Percentiles rank a stretch among this genome's conserved stretches.
Evolutionary conservation across 2,113 vertebrate species (phyloP).

Genomic region (Tauraco erythrolophus): DNA sequence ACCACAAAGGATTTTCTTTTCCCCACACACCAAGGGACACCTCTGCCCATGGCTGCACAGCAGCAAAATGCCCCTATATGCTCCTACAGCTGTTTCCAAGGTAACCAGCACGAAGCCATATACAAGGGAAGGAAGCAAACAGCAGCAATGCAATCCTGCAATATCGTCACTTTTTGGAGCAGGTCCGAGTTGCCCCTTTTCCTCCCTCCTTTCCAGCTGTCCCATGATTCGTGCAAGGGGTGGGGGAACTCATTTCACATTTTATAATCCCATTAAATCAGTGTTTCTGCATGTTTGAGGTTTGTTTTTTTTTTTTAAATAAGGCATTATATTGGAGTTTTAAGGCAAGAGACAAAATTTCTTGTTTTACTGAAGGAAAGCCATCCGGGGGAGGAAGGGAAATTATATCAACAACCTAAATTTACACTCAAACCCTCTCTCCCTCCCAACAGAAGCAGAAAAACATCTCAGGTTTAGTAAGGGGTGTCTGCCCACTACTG

Average conservation of each 20-base stretch:
- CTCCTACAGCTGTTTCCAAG: slow-evolving; percentile 80
- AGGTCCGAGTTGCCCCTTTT: not conserved
- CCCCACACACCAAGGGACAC: slow-evolving; percentile 56
- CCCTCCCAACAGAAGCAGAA: not conserved
- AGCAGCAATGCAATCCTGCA: not conserved
- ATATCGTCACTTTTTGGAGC: not conserved
- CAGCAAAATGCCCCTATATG: slow-evolving; percentile 65
- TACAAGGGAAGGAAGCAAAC: slow-evolving; percentile 40
- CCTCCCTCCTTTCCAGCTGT: not conserved
- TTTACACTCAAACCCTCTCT: not conserved
- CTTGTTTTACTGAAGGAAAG: not conserved
- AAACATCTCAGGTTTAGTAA: not conserved
- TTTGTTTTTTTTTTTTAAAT: not conserved
- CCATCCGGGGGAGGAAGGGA: not conserved
- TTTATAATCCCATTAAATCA: not conserved
- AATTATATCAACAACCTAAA: not conserved
- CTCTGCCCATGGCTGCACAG: slow-evolving; percentile 54
- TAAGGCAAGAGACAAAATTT: not conserved
- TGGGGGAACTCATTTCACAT: not conserved
- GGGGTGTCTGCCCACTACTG: not conserved
- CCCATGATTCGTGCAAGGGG: not conserved
- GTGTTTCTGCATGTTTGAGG: not conserved
- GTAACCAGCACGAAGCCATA: slow-evolving; percentile 71
- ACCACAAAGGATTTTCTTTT: not conserved
- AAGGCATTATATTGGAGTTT: not conserved